phyloP scores from a whole-genome alignment of 2,113 vertebrate species.

The Forbesichthys papilliferus region DNA sequence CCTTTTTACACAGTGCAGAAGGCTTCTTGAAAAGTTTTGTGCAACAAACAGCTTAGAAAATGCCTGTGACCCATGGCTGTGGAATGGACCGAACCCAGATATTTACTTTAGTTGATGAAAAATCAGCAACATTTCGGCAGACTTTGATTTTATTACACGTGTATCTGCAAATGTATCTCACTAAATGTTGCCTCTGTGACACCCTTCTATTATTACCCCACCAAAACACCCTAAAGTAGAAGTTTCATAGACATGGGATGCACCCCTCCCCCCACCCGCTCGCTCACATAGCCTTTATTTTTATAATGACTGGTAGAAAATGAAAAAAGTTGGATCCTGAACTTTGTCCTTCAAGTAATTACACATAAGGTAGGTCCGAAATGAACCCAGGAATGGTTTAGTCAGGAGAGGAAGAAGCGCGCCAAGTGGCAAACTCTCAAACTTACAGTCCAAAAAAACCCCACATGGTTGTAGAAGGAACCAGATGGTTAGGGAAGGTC shows the following conservation, averaged over 20 bases:
- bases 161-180: background rate
- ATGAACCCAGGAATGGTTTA: slow-evolving; percentile 53
- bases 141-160: background rate
- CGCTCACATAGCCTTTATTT: slow-evolving; percentile 34
- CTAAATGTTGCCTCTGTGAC: slow-evolving; percentile 28
- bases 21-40: slow-evolving; percentile 82
- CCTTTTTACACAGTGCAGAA: slow-evolving; percentile 85
- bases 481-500: slow-evolving; percentile 52
- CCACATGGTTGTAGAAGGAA: slow-evolving; percentile 43
- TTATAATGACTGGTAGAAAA: slow-evolving; percentile 48
- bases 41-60: slow-evolving; percentile 82
- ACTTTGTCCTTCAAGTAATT: slow-evolving; percentile 73
- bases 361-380: slow-evolving; percentile 56
- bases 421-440: slow-evolving; percentile 39
- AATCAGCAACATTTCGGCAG: slow-evolving; percentile 27
- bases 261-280: slow-evolving; percentile 1
- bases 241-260: slow-evolving; percentile 21
- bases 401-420: slow-evolving; percentile 32
- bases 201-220: slow-evolving; percentile 3
- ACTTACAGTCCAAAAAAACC: slow-evolving; percentile 43
- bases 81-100: slow-evolving; percentile 60
- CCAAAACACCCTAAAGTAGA: background rate
- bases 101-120: slow-evolving; percentile 32
- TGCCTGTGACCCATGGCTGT: slow-evolving; percentile 62
- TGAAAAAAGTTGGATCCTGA: slow-evolving; percentile 36